Conservation (phyloP, 2,797 vertebrate genomes). For the Rhinophrynus dorsalis region DNA sequence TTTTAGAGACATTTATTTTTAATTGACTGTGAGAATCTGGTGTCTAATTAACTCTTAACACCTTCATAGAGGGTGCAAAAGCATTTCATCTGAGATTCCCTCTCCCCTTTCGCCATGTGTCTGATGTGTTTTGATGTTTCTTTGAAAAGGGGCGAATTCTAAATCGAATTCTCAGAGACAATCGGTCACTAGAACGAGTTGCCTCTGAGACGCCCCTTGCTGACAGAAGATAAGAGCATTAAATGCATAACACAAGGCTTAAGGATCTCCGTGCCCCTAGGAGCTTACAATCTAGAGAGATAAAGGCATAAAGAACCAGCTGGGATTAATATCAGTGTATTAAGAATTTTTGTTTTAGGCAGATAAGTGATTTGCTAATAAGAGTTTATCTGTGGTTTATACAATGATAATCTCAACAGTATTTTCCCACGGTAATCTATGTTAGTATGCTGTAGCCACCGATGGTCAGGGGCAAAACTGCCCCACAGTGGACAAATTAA, state of each 20-base stretch:
- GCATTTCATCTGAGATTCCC: neutral
- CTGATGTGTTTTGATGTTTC: neutral
- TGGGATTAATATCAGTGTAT: constrained; percentile 14
- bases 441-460: too few relatives aligned
- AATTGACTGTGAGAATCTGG: neutral
- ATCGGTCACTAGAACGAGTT: neutral
- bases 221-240: constrained; percentile 36
- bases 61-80: neutral
- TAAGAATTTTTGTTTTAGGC: constrained; percentile 4
- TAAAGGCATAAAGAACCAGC: constrained; percentile 30
- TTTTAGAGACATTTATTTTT: neutral
- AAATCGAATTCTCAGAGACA: neutral
- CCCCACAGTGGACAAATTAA: too few relatives aligned
- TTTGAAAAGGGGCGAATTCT: neutral
- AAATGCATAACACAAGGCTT: neutral
- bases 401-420: neutral
- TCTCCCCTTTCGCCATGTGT: neutral
- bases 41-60: constrained; percentile 22
- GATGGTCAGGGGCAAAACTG: too few relatives aligned
- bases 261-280: neutral
- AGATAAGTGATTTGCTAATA: constrained; percentile 12
- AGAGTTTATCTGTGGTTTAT: neutral
- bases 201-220: neutral
- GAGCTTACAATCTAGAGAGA: constrained; percentile 36
- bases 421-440: neutral